Base-by-base conservation (phyloP, 2,888 invertebrate genomes). In the Acleris emargana region DNA sequence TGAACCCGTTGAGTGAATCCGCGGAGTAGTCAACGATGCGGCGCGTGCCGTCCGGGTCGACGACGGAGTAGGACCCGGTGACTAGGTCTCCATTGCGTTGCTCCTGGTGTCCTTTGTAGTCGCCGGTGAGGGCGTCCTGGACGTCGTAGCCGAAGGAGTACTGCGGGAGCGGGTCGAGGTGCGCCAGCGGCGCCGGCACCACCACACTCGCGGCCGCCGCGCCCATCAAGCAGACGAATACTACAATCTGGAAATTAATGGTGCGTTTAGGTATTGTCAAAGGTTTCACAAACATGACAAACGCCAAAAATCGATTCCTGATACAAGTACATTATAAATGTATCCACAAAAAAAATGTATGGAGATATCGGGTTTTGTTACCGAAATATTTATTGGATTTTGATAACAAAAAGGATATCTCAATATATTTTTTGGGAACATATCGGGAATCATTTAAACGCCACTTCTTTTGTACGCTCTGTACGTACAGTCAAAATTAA, bases 101-200 rank as follows among this genome's bases (percentile, higher is more conserved):
- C 74, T 94, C 94, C 67, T 91, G 90, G 81, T 94, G 94, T 58
- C 92, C 93, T 72, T 94, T 94, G 81, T 89, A 92, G 84, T 94
- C 94, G 22, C 94, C 94, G 28, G 94, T 94, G 64, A 94, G 85
- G 3, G 91, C 81, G 73, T 94, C 94, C 71, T 94, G 93, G 1
- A 94, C 93, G 73, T 94, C 93, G 74, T 94, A 94, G 4, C 93
- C 93, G 81, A 88, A 94, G 5, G 93, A 91, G 81, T 94, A 94
- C 73, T 94, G 94, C 1, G 94, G 94, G 1, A 86, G 62, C 9
- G 90, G 88, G 73, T 91, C 92, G 1, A 84, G 72, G n/a, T 85
- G 82, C 0, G 87, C 86, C 1, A 84, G 62, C 0, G 91, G 86
- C 1, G 83, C 84, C 17, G 92, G 88, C 0, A 83, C 89, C 49